Evolutionary conservation across 2,888 invertebrate genomes (phyloP), one percentile per base, ranked within the genome.

Genomic region (Volucella zonaria): DNA sequence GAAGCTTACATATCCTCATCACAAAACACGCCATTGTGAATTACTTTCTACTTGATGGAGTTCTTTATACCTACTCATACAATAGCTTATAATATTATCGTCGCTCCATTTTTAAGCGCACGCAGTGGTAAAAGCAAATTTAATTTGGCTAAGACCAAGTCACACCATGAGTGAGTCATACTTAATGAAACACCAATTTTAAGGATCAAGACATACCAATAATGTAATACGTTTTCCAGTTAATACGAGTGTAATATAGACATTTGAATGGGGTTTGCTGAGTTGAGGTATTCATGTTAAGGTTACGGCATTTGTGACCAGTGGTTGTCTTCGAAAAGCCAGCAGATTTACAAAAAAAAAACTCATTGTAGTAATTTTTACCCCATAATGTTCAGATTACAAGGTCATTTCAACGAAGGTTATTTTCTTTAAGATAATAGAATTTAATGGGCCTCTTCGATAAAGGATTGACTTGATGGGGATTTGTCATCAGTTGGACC

Each of bases 151-250:
- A 64, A 15, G 45, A 49, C 76, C 11, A 54, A 64, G 23, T 45
- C 4, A 18, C 49, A 49, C n/a, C 54, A 66, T 51, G 64, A 51
- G 58, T 78, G 78, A 64, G 64, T 78, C 58, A 58, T 66, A 52
- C 52, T 67, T 49, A 73, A 59, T 66, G 73, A 73, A 66, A 15
- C 58, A 73, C 73, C 79, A 79, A 79, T 79, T 79, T 79, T 31
- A 79, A 67, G 79, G 73, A 73, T 79, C 79, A 79, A 23, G 59
- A 61, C 59, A 66, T 73, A 79, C 73, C 73, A 79, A 73, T 73
- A 52, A 15, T 52, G 52, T 40, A 66, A 73, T 58, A 73, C 59
- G 64, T 67, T 79, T 73, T 66, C 10, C 61, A 45, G 52, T 59
- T 58, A 40, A 58, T 62, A 40, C 12, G 14, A 14, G 49, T 49